These are phyloP conservation scores for Parelbella ahira DNA, from an alignment of 2,888 invertebrate species.

Conservation along the genomic window DNA sequence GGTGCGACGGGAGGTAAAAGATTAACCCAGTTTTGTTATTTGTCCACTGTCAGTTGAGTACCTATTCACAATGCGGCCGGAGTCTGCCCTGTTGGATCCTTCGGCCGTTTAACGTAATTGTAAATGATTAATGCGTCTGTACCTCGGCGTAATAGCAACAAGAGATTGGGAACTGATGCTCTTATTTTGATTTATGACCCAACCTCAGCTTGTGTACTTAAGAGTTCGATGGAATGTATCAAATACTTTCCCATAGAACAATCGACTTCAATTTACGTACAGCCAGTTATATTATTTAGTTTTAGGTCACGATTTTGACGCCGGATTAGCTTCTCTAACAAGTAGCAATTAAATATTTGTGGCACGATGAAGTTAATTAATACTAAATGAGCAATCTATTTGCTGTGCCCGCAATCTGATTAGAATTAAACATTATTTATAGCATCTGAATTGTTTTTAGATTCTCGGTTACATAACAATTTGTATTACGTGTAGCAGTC, in stretches of 20 bases:
- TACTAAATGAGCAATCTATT: too few species aligned
- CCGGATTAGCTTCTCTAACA: too few species aligned
- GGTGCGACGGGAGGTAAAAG: conserved; percentile 72
- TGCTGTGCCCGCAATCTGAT: too few species aligned
- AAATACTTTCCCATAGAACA: conserved; percentile 7
- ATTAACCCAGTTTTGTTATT: conserved; percentile 81
- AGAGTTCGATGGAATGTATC: conserved; percentile 20
- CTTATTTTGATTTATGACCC: conserved; percentile 64
- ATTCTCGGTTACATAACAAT: too few species aligned
- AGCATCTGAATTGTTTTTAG: too few species aligned
- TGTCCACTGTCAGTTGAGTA: conserved; percentile 80
- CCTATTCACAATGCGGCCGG: conserved; percentile 76
- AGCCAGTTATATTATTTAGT: too few species aligned
- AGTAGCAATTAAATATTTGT: too few species aligned
- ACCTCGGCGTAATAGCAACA: conserved; percentile 62
- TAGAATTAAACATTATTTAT: too few species aligned
- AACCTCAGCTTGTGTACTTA: conserved; percentile 29
- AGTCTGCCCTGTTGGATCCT: conserved; percentile 69
- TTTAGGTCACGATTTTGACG: too few species aligned
- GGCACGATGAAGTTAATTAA: too few species aligned
- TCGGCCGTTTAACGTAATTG: conserved; percentile 77
- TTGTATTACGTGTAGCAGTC: too few species aligned
- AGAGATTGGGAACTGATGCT: conserved; percentile 64
- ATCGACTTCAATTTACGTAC: neutral
- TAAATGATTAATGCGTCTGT: conserved; percentile 76